A percentile compares a stretch with the other conserved stretches of the same genome.
Evolutionary conservation across 2,797 vertebrate genomes (phyloP).

Genomic region (Taeniopygia guttata): DNA sequence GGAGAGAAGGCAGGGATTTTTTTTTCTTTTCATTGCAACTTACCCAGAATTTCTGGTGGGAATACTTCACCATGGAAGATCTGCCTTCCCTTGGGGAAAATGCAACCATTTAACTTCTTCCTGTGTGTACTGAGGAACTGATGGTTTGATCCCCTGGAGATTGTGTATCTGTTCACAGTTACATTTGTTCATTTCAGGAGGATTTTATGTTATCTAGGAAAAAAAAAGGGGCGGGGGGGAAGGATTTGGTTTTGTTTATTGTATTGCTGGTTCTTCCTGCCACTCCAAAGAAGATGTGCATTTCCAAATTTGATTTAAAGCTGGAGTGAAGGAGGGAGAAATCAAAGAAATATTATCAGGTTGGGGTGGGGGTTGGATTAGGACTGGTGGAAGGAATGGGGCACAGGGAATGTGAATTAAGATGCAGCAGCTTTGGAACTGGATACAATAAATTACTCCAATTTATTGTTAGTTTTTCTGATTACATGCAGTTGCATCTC

Average conservation of each 20-base stretch:
- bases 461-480: neutral
- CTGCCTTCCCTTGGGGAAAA: constrained; percentile 6
- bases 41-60: constrained; percentile 6
- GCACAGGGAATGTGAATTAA: neutral
- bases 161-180: neutral
- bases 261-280: neutral
- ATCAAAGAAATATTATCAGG: neutral
- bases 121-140: neutral
- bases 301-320: constrained; percentile 2
- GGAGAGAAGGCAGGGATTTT: neutral
- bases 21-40: neutral
- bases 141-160: neutral
- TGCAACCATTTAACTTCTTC: constrained; percentile 29
- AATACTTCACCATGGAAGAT: constrained; percentile 15
- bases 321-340: neutral
- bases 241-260: neutral
- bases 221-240: rapidly evolving
- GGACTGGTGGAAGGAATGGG: neutral
- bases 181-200: constrained; percentile 32
- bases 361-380: neutral
- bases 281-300: neutral
- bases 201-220: neutral
- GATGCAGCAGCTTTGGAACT: neutral
- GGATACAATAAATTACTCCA: neutral
- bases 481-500: neutral